Conservation (phyloP, 2,113 vertebrate genomes). For the Cryptoleucopteryx plumbea region DNA sequence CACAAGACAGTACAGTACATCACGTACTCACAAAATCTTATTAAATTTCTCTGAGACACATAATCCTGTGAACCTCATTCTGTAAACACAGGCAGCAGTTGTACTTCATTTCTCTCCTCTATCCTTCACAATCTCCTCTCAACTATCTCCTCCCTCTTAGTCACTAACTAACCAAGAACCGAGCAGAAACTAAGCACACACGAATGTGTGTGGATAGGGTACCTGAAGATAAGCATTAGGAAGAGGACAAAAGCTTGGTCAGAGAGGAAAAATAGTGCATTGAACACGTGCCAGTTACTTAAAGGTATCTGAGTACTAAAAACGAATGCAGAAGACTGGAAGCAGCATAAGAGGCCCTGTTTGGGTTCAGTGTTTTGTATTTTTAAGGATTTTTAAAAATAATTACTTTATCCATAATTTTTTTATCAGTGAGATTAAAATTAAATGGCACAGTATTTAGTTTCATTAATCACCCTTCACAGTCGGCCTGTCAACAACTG, state of each 20-base stretch:
- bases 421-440: background rate
- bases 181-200: background rate
- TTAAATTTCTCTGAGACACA: slow-evolving; percentile 53
- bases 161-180: background rate
- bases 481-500: accelerated
- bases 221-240: background rate
- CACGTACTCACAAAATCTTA: slow-evolving; percentile 42
- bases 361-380: background rate
- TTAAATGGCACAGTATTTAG: background rate
- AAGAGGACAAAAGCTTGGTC: background rate
- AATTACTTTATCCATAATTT: background rate
- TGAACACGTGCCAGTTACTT: background rate
- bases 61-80: slow-evolving; percentile 49
- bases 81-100: slow-evolving; percentile 48
- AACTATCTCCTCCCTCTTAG: background rate
- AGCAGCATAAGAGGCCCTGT: background rate
- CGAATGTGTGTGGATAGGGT: background rate
- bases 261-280: background rate
- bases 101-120: slow-evolving; percentile 15
- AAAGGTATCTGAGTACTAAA: background rate
- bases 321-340: background rate
- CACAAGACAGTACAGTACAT: slow-evolving; percentile 36
- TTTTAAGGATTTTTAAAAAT: background rate
- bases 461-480: background rate
- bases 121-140: background rate